Conservation (phyloP, 2,888 invertebrate genomes). For the Leptopilina myrica region DNA sequence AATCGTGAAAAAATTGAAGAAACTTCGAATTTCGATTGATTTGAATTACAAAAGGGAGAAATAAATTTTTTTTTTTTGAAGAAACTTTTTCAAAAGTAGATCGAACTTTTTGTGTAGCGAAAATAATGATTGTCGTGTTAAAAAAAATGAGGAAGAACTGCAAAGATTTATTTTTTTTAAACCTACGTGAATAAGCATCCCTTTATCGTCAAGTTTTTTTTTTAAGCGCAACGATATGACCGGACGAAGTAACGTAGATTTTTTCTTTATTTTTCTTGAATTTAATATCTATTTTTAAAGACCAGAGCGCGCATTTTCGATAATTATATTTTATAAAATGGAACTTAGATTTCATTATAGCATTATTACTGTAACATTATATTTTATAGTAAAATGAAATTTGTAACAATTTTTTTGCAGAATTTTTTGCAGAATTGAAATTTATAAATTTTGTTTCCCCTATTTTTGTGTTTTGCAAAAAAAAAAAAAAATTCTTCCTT, state of each 20-base stretch:
- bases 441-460: too few species aligned
- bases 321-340: slow-evolving; percentile 1
- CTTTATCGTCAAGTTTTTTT: background rate
- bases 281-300: background rate
- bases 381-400: background rate
- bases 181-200: slow-evolving; percentile 7
- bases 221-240: slow-evolving; percentile 25
- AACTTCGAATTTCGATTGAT: too few species aligned
- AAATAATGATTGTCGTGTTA: background rate
- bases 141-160: background rate
- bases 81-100: too few species aligned
- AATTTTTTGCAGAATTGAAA: too few species aligned
- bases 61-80: too few species aligned
- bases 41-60: too few species aligned
- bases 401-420: background rate
- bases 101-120: background rate
- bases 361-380: slow-evolving; percentile 10
- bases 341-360: background rate
- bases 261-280: background rate
- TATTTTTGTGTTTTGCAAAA: too few species aligned
- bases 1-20: too few species aligned
- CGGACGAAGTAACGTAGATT: background rate
- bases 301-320: slow-evolving; percentile 16
- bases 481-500: too few species aligned
- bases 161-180: slow-evolving; percentile 6